Percentiles rank a stretch among this genome's conserved stretches.
Evolutionary conservation across 2,888 invertebrate species (phyloP).

Genomic region (Adelognathus sp.): DNA sequence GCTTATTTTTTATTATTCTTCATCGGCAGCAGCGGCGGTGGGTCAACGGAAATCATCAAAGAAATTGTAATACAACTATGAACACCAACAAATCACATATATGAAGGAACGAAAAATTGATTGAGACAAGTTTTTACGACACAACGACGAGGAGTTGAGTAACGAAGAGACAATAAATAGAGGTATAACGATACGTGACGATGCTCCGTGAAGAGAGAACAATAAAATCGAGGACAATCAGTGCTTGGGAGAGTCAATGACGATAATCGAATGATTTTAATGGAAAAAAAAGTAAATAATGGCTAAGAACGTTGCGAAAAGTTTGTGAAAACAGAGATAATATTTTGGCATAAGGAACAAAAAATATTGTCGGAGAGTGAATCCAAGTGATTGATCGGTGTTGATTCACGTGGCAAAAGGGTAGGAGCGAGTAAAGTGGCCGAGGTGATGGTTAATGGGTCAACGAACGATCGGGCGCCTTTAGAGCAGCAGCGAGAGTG

Average conservation of each 20-base stretch:
- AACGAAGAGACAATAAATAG: constrained; percentile 51
- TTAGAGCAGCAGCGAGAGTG: constrained; percentile 63
- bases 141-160: constrained; percentile 8
- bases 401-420: constrained; percentile 14
- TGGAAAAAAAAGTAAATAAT: constrained; percentile 12
- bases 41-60: constrained; percentile 41
- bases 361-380: background rate
- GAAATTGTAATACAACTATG: background rate
- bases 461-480: constrained; percentile 58
- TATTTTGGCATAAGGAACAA: constrained; percentile 51
- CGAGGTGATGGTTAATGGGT: constrained; percentile 67
- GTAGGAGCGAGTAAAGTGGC: constrained; percentile 45
- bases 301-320: constrained; percentile 1
- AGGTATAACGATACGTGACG: background rate
- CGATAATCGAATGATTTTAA: background rate
- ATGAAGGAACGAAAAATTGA: background rate
- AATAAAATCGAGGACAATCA: constrained; percentile 54
- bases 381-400: background rate
- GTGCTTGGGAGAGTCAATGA: constrained; percentile 17
- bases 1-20: constrained; percentile 78
- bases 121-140: background rate
- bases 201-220: background rate
- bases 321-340: constrained; percentile 26
- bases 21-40: constrained; percentile 67
- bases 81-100: background rate